phyloP scores from a whole-genome alignment of 2,888 invertebrate genomes.

The Stegophylla sp. region DNA sequence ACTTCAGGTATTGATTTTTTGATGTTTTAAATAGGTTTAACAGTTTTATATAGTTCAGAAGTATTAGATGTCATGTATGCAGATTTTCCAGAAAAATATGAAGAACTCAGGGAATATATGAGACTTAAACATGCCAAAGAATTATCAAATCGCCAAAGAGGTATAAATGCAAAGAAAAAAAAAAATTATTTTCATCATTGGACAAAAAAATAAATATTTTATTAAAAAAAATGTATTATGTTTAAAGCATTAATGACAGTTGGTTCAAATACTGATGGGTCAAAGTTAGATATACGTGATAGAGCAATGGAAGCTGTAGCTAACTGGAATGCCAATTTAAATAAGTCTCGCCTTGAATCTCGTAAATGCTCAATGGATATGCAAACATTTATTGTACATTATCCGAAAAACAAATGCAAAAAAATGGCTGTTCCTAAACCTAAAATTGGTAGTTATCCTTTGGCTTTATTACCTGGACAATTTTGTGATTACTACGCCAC shows the following conservation, averaged over 20 bases:
- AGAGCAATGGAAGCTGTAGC: slow-evolving; percentile 81
- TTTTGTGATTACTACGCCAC: slow-evolving; percentile 84
- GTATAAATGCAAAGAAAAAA: slow-evolving; percentile 64
- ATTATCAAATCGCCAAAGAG: slow-evolving; percentile 73
- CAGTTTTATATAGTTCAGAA: slow-evolving; percentile 89
- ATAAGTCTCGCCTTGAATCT: slow-evolving; percentile 74
- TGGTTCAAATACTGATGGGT: slow-evolving; percentile 59
- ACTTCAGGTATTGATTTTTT: slow-evolving; percentile 29
- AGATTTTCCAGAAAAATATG: slow-evolving; percentile 94
- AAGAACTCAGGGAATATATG: slow-evolving; percentile 82
- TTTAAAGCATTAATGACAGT: slow-evolving; percentile 37
- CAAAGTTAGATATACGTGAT: slow-evolving; percentile 62
- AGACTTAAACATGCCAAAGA: slow-evolving; percentile 75
- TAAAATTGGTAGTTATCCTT: slow-evolving; percentile 80
- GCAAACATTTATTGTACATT: slow-evolving; percentile 86
- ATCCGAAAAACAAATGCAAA: slow-evolving; percentile 69
- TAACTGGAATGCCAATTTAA: slow-evolving; percentile 87
- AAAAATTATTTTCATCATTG: not conserved
- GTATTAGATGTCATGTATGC: slow-evolving; percentile 93
- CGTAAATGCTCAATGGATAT: slow-evolving; percentile 87
- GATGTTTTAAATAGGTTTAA: slow-evolving; percentile 70
- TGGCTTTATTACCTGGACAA: slow-evolving; percentile 95
- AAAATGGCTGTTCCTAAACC: slow-evolving; percentile 68
- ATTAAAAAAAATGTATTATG: not conserved
- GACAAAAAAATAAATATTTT: no score